Evolutionary conservation across 2,888 invertebrate genomes (phyloP).

Genomic region (Cataglyphis altisquamis): DNA sequence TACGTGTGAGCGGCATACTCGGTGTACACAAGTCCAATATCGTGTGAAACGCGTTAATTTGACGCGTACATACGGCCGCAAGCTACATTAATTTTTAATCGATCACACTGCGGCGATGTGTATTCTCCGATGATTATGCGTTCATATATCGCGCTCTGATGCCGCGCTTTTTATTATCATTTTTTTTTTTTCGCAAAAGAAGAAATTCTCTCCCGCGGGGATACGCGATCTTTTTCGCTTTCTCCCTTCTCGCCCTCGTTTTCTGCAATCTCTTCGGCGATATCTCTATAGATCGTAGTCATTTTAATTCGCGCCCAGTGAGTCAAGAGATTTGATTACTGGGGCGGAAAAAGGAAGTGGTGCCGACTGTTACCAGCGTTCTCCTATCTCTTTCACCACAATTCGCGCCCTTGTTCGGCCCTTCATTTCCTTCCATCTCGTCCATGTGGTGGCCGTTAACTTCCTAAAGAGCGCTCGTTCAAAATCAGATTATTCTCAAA

Average conservation of each 20-base stretch:
- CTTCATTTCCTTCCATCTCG: slow-evolving; percentile 36
- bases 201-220: background rate
- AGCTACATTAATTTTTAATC: slow-evolving; percentile 26
- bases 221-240: background rate
- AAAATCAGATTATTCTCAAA: slow-evolving; percentile 29
- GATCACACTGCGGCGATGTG: slow-evolving; percentile 28
- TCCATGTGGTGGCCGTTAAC: slow-evolving; percentile 44
- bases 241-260: background rate
- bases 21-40: slow-evolving; percentile 26
- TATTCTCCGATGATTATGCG: slow-evolving; percentile 7
- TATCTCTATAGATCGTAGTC: slow-evolving; percentile 56
- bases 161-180: background rate
- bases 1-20: slow-evolving; percentile 47
- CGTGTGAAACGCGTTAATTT: slow-evolving; percentile 52
- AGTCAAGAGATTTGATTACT: slow-evolving; percentile 83
- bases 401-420: slow-evolving; percentile 20
- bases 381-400: slow-evolving; percentile 45
- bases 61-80: background rate
- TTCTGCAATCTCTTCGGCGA: slow-evolving; percentile 43
- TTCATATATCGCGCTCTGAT: background rate
- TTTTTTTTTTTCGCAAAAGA: background rate
- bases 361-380: slow-evolving; percentile 77
- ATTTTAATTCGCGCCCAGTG: slow-evolving; percentile 80
- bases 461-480: slow-evolving; percentile 24
- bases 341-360: slow-evolving; percentile 79